A percentile compares a stretch with the other conserved stretches of the same genome.
These are phyloP conservation scores for Chondrilla cf. caribensis DNA, from an alignment of 37 sponge, comb jelly and placozoan genomes.

Conservation along the genomic window DNA sequence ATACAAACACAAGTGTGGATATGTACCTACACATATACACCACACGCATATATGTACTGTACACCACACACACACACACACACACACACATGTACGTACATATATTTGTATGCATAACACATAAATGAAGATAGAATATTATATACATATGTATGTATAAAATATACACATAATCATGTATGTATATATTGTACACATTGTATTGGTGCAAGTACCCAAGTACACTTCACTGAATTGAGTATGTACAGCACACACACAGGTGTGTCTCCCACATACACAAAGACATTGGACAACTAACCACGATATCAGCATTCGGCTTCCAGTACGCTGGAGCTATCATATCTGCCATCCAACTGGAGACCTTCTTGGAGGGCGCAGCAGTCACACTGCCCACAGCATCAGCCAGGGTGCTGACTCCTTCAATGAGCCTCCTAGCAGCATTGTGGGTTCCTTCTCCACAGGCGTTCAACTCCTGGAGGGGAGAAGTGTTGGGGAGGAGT, in stretches of 20 bases:
- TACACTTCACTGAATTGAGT: background rate
- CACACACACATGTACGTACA: no score
- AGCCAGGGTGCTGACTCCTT: constrained; percentile 61
- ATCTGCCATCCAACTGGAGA: constrained; percentile 82
- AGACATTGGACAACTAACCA: constrained; percentile 23
- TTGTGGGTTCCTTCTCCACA: constrained; percentile 43
- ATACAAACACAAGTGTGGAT: background rate
- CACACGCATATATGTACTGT: background rate
- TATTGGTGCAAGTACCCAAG: background rate
- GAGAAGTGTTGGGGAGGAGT: background rate
- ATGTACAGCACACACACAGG: background rate
- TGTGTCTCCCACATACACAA: no score
- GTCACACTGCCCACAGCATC: constrained; percentile 51
- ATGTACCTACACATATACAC: background rate
- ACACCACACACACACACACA: no score
- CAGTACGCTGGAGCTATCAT: constrained; percentile 87
- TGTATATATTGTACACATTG: background rate
- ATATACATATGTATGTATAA: background rate
- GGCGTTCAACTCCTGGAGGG: constrained; percentile 6
- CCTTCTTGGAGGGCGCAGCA: constrained; percentile 54
- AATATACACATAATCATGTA: background rate
- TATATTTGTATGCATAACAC: background rate
- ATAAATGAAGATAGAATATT: background rate
- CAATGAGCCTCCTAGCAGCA: constrained; percentile 62
- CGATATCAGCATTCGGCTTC: constrained; percentile 74